A percentile compares a stretch with the other conserved stretches of the same genome.
Conservation (phyloP, 1,140 invertebrate genomes). For the Bactericera cockerelli region DNA sequence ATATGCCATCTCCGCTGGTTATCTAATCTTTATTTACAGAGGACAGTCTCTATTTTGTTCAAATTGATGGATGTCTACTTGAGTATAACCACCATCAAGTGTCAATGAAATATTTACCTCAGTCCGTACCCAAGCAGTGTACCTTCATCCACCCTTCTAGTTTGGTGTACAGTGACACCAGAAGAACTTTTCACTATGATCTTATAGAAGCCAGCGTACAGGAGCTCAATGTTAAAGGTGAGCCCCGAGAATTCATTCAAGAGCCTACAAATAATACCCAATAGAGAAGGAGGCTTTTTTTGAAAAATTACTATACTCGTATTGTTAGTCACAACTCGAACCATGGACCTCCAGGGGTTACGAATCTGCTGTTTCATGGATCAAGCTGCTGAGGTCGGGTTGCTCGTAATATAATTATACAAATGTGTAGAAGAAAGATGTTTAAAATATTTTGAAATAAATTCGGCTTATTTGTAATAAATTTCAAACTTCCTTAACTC, state of each 20-base stretch:
- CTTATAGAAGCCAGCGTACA: not conserved
- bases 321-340: too few relatives aligned
- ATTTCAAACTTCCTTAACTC: not conserved
- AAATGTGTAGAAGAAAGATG: not conserved
- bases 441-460: not conserved
- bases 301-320: too few relatives aligned
- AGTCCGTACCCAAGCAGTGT: not conserved
- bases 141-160: not conserved
- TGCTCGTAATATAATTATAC: not conserved
- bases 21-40: too few relatives aligned
- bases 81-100: not conserved
- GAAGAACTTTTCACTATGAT: not conserved
- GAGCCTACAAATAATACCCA: not conserved
- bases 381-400: not conserved
- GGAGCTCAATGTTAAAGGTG: not conserved
- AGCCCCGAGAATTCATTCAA: not conserved
- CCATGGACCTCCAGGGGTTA: not conserved
- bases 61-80: not conserved
- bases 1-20: too few relatives aligned
- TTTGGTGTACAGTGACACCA: not conserved
- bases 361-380: too few relatives aligned
- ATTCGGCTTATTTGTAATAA: too few relatives aligned
- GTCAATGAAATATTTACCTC: not conserved
- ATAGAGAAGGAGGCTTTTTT: too few relatives aligned
- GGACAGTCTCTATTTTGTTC: not conserved